Conservation (phyloP, 2,888 invertebrate genomes). For the Deroplatys truncata region DNA sequence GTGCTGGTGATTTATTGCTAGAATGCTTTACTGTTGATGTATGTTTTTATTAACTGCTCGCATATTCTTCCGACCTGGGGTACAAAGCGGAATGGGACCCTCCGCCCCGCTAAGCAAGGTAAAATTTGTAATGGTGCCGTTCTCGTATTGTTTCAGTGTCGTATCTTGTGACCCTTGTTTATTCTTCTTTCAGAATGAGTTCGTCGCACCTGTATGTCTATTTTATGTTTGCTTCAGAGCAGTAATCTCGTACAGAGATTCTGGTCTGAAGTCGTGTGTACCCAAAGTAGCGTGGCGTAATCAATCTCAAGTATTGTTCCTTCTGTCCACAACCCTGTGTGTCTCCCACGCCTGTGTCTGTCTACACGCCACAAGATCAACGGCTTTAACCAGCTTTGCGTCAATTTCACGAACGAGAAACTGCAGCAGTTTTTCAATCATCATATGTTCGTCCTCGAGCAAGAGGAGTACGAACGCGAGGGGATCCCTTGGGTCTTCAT, state of each 20-base stretch:
- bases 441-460: slow-evolving; percentile 91
- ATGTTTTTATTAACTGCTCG: background rate
- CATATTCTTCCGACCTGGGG: background rate
- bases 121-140: background rate
- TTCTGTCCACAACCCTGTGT: background rate
- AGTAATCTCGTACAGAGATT: background rate
- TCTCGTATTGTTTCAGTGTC: background rate
- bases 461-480: slow-evolving; percentile 88
- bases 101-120: background rate
- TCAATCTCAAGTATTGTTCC: background rate
- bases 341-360: background rate
- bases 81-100: slow-evolving; percentile 2
- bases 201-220: background rate
- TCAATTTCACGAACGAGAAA: slow-evolving; percentile 92
- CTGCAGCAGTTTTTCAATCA: slow-evolving; percentile 90
- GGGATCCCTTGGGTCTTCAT: slow-evolving; percentile 91
- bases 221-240: background rate
- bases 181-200: background rate
- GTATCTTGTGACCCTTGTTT: background rate
- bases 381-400: slow-evolving; percentile 90
- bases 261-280: background rate
- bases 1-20: background rate
- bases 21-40: background rate
- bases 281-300: background rate
- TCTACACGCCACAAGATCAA: slow-evolving; percentile 59